Evolutionary conservation across 1,140 invertebrate species (phyloP), one percentile per base, ranked within the genome.

Genomic region (Triops cancriformis): DNA sequence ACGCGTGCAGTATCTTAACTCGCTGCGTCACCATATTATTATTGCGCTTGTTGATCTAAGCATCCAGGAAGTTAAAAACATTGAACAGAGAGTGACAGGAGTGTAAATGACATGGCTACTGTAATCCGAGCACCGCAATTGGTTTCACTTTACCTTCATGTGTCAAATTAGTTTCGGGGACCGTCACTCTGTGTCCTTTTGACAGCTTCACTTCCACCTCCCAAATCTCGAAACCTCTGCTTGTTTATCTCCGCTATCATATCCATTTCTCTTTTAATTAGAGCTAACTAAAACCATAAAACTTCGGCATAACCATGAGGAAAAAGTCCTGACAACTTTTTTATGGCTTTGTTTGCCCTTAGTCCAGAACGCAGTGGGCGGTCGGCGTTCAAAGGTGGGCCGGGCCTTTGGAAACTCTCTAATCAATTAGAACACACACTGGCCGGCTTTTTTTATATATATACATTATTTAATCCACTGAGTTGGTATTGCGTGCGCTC

Each of bases 381-480:
- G 51, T 64, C 51, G n/a, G 18, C 51, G 7, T 18, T 64, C 51
- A 64, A 37, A 37, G 51, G 51, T 18, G 51, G 51, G 51, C 6
- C 23, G 51, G 51, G 51, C 51, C 51, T 64, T 23, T 18, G 18
- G 51, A 37, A 37, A 37, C 31, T 64, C 31, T 64, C 51, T 64
- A 64, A 64, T 64, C 51, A 64, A 64, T 64, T 64, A 64, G 51
- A 64, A 64, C 51, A 18, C 51, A 23, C 51, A 64, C 51, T 23
- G 51, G 10, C 23, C 23, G 18, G 14, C 51, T 23, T 64, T 64
- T 64, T 64, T 64, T n/a, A n/a, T n/a, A n/a, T n/a, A 37, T 37
- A 37, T 7, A 37, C 7, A 37, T 37, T 37, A 7, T 37, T 37
- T 37, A 37, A 37, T 37, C 31, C 51, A 64, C 18, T 18, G 10